These are phyloP conservation scores for Melanotaenia boesemani DNA, from an alignment of 2,797 vertebrate genomes.

Conservation along the genomic window DNA sequence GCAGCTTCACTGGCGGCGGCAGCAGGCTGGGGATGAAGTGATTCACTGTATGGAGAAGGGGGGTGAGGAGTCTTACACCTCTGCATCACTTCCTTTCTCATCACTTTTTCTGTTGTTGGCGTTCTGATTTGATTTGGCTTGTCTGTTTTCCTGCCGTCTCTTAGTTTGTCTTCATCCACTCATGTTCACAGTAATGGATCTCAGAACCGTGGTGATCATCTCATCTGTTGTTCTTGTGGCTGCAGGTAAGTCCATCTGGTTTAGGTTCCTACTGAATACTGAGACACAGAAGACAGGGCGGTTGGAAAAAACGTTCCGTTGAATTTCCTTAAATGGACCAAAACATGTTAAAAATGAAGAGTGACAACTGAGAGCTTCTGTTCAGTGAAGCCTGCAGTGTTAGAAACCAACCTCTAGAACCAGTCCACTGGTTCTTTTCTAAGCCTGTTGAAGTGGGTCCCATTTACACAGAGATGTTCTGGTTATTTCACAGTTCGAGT, in stretches of 20 bases:
- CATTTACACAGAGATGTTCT: too few species aligned
- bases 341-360: too few species aligned
- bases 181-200: conserved; percentile 61
- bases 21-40: conserved; percentile 55
- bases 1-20: not conserved
- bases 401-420: too few species aligned
- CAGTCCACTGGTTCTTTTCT: too few species aligned
- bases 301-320: too few species aligned
- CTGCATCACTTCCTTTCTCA: conserved; percentile 78
- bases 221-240: conserved; percentile 38
- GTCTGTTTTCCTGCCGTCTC: conserved; percentile 10
- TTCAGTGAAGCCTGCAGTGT: too few species aligned
- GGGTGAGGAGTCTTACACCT: conserved; percentile 58
- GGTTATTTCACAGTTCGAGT: too few species aligned
- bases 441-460: too few species aligned
- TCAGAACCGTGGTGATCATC: conserved; percentile 44
- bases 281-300: not conserved
- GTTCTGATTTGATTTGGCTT: conserved; percentile 32
- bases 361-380: too few species aligned
- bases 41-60: conserved; percentile 63
- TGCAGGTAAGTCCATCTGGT: conserved; percentile 61
- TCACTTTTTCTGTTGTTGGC: conserved; percentile 57
- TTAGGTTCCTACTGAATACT: not conserved
- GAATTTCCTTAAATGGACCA: too few species aligned
- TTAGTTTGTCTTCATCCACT: conserved; percentile 8